phyloP scores from a whole-genome alignment of 2,113 vertebrate genomes.

The Actinemys pallida region DNA sequence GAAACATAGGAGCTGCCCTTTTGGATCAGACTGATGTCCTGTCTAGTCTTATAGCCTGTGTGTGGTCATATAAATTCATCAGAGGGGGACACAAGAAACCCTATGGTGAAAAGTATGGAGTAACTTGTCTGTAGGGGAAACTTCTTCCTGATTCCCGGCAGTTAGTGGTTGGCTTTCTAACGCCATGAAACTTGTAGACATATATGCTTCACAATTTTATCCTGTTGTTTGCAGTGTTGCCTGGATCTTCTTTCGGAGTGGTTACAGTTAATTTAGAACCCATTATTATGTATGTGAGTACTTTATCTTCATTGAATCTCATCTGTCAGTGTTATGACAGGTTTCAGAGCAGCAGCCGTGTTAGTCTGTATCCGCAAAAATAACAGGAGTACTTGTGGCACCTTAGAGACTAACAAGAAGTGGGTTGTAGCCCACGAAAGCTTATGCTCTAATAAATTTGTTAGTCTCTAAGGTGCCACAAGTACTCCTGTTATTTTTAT shows the following conservation, averaged over 20 bases:
- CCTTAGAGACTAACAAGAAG: no score
- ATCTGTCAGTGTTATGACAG: not conserved
- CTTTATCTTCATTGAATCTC: fast-evolving
- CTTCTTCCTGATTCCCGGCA: not conserved
- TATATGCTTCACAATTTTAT: not conserved
- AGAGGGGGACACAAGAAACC: not conserved
- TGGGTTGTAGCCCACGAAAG: no score
- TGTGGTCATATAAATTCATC: not conserved
- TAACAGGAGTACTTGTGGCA: no score
- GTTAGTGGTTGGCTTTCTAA: not conserved
- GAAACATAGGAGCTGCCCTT: fast-evolving
- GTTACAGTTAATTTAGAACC: not conserved
- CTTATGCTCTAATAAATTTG: no score
- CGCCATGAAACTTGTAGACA: not conserved
- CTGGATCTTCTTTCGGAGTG: fast-evolving
- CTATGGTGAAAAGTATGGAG: fast-evolving
- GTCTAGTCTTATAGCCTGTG: fast-evolving
- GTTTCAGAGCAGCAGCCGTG: no score
- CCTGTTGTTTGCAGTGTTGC: not conserved
- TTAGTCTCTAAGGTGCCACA: no score
- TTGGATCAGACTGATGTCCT: not conserved
- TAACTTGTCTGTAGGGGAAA: not conserved
- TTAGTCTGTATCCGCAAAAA: no score
- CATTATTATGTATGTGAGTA: fast-evolving
- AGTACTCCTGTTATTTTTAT: no score